phyloP scores from a whole-genome alignment of 2,113 vertebrate species.

The Periophthalmus modestus region DNA sequence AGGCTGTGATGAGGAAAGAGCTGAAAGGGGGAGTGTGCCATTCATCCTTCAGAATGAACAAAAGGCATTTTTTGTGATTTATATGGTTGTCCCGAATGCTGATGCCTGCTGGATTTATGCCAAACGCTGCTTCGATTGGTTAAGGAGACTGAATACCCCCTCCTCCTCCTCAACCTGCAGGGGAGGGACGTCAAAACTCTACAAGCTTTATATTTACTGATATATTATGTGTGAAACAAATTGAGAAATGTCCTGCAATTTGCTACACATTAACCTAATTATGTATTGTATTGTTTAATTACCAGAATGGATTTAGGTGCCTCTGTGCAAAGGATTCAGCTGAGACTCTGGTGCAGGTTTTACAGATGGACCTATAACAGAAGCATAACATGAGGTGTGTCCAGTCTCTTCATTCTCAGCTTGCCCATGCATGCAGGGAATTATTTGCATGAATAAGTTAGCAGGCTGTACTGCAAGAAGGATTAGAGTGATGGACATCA shows the following conservation, averaged over 20 bases:
- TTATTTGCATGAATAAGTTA: background rate
- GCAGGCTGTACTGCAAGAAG: background rate
- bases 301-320: background rate
- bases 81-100: conserved; percentile 19
- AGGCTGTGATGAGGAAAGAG: conserved; percentile 21
- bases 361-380: background rate
- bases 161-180: conserved; percentile 28
- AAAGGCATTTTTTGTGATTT: conserved; percentile 44
- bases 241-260: background rate
- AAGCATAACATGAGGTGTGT: background rate
- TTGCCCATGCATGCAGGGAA: background rate
- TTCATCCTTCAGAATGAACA: conserved; percentile 36
- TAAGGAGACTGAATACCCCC: conserved; percentile 36
- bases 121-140: conserved; percentile 42
- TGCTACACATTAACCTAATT: background rate
- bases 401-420: background rate
- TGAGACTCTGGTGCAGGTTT: background rate
- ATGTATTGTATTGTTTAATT: background rate
- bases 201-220: background rate
- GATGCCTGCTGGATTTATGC: conserved; percentile 36
- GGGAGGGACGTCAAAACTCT: conserved; percentile 5
- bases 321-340: background rate
- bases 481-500: too few relatives aligned
- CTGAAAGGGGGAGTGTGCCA: conserved; percentile 17
- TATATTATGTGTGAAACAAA: too few relatives aligned